phyloP scores from a whole-genome alignment of 1,140 invertebrate species.

The Heliconius congener region DNA sequence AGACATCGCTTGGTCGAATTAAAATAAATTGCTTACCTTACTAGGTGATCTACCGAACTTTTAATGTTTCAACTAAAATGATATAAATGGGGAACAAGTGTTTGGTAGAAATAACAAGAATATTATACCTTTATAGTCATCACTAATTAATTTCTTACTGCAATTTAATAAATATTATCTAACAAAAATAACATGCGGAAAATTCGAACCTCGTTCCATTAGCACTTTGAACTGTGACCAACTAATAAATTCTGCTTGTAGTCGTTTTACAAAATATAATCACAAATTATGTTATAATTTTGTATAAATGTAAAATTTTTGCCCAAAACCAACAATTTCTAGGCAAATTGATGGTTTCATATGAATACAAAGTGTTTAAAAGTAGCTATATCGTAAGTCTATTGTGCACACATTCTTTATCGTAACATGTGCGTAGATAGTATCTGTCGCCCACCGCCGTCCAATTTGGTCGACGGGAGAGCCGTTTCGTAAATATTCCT shows the following conservation, averaged over 20 bases:
- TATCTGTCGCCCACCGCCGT: slow-evolving; percentile 48
- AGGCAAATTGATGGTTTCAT: slow-evolving; percentile 21
- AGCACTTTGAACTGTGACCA: neutral
- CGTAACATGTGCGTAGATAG: slow-evolving; percentile 48
- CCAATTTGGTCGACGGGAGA: slow-evolving; percentile 46
- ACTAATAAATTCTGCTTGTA: neutral
- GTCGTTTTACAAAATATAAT: neutral
- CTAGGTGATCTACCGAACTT: neutral
- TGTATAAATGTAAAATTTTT: neutral
- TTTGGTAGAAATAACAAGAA: neutral
- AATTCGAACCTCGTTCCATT: too few relatives aligned
- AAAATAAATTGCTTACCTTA: slow-evolving; percentile 56
- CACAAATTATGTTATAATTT: neutral
- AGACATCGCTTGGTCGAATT: slow-evolving; percentile 57
- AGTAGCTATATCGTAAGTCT: slow-evolving; percentile 29
- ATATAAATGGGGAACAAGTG: neutral
- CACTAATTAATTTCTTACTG: too few relatives aligned
- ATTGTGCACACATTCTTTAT: slow-evolving; percentile 43
- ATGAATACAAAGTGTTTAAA: slow-evolving; percentile 43
- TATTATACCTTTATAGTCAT: neutral
- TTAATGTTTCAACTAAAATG: neutral
- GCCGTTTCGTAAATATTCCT: slow-evolving; percentile 35
- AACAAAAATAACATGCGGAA: too few relatives aligned
- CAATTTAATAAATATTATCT: too few relatives aligned
- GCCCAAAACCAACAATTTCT: slow-evolving; percentile 6